These are phyloP conservation scores for Neelides folsomi DNA, from an alignment of 2,888 invertebrate species.

Conservation along the genomic window DNA sequence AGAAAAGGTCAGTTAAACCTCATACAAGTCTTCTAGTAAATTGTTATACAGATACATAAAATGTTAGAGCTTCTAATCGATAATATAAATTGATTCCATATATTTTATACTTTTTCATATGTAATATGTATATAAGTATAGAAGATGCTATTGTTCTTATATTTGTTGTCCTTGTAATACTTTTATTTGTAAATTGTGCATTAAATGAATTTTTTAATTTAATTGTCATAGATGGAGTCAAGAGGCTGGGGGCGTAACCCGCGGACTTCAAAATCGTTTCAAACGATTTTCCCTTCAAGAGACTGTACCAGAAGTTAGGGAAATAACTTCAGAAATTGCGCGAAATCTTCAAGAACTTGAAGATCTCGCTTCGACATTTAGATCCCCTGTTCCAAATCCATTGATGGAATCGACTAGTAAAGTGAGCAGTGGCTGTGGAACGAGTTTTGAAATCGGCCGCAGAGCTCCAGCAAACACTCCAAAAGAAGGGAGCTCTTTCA, in stretches of 20 bases:
- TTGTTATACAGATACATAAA: no score
- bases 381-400: background rate
- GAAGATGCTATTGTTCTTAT: no score
- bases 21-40: no score
- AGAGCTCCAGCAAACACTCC: conserved; percentile 27
- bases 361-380: conserved; percentile 13
- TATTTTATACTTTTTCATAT: no score
- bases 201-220: no score
- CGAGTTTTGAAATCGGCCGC: background rate
- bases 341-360: conserved; percentile 26
- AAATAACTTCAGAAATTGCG: conserved; percentile 30
- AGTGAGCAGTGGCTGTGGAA: conserved; percentile 8
- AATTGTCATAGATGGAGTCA: background rate
- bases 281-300: conserved; percentile 31
- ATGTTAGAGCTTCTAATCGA: no score
- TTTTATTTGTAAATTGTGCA: no score
- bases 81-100: no score
- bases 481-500: conserved; percentile 25
- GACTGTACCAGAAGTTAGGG: conserved; percentile 25
- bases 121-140: no score
- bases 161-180: no score
- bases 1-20: no score
- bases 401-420: conserved; percentile 13
- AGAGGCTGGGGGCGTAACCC: conserved; percentile 1
- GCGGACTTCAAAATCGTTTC: conserved; percentile 7